Evolutionary conservation across 2,797 vertebrate genomes (phyloP), one percentile per base, ranked within the genome.

Genomic region (Cacajao melanocephalus): DNA sequence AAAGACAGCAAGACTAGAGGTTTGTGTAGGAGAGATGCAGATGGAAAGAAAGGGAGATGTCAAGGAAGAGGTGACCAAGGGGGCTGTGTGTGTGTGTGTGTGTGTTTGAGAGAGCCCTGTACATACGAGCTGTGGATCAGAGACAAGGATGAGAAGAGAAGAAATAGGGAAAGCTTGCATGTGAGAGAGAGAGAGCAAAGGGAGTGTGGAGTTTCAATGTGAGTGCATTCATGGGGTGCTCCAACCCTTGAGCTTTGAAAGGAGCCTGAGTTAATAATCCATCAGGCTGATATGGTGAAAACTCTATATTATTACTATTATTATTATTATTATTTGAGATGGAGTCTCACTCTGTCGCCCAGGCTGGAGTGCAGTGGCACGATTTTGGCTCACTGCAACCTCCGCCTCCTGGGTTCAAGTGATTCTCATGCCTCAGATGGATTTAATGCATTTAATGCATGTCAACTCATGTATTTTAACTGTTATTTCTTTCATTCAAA

Each of bases 401-500:
- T 55, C 52, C 1, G 7, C 52, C 52, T 55, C 52, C 52, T 55
- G 52, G 7, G 20, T 55, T 22, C 52, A 22, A 55, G 52, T 55
- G 20, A 55, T 55, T 55, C 52, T 55, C 52, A 55, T 55, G 52
- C 52, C 52, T 55, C 52, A 55, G 20, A 55, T 55, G 52, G 52
- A 22, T 55, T 55, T 55, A 55, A 0, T 1, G 41, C 10, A 7
- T 24, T 61, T 41, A 92, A 95, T 0, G 24, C 36, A 4, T n/a
- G n/a, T 30, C n/a, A 15, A 72, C 50, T 80, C 73, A 64, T 72
- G 82, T 72, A 70, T 61, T 88, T 85, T 41, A 90, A 75, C 79
- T 55, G 13, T 24, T 8, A 50, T 83, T 90, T 26, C 87, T 96
- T 92, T 90, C 67, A 82, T 28, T 88, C 93, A 57, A 82, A 97